Conservation (phyloP, 2,113 vertebrate species). For the Tautogolabrus adspersus region DNA sequence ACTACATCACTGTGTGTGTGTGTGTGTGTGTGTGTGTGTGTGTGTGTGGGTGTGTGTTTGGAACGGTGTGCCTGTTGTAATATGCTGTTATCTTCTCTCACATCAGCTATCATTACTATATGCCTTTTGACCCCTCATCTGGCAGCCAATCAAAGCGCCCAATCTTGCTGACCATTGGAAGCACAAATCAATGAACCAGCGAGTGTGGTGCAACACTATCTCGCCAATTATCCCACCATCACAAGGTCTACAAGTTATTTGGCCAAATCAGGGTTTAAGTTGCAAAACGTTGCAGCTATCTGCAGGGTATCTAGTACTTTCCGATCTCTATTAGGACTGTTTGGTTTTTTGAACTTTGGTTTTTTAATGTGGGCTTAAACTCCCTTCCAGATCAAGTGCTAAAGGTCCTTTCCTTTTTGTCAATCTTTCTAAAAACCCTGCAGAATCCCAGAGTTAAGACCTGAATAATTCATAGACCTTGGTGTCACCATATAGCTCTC, state of each 20-base stretch:
- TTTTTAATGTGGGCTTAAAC: constrained; percentile 11
- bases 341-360: constrained; percentile 22
- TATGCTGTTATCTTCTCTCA: constrained; percentile 53
- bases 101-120: constrained; percentile 60
- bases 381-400: constrained; percentile 15
- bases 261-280: constrained; percentile 35
- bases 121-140: constrained; percentile 71
- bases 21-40: constrained; percentile 11
- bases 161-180: constrained; percentile 39
- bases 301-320: not conserved
- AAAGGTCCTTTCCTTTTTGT: constrained; percentile 2
- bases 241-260: constrained; percentile 52
- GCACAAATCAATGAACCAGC: not conserved
- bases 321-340: constrained; percentile 22
- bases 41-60: constrained; percentile 28
- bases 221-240: not conserved
- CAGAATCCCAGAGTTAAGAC: constrained; percentile 35
- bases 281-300: constrained; percentile 5
- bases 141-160: constrained; percentile 65
- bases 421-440: constrained; percentile 7
- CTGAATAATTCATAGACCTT: constrained; percentile 64
- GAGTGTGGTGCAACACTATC: constrained; percentile 6
- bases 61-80: constrained; percentile 32
- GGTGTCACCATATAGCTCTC: constrained; percentile 12
- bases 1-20: constrained; percentile 40